Evolutionary conservation across 2,888 invertebrate genomes (phyloP).

Genomic region (Augiades crinisus): DNA sequence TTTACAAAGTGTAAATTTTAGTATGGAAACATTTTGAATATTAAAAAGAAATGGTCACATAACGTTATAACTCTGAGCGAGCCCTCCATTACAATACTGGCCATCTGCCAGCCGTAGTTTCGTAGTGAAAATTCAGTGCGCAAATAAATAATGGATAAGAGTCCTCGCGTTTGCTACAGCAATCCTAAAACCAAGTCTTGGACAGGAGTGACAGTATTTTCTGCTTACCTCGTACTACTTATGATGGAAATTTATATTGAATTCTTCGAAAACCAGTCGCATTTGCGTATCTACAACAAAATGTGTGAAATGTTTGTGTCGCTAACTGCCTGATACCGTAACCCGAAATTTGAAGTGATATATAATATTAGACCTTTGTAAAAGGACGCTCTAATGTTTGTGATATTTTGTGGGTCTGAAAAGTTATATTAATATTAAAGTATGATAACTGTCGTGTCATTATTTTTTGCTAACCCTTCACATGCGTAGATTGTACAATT

Average conservation of each 20-base stretch:
- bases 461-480: neutral
- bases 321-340: constrained; percentile 4
- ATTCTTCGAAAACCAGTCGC: constrained; percentile 58
- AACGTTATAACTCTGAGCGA: too few species aligned
- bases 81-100: too few species aligned
- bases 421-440: neutral
- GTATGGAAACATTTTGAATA: too few species aligned
- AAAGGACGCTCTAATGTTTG: neutral
- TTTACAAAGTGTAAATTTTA: too few species aligned
- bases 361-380: neutral
- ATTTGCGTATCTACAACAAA: constrained; percentile 53
- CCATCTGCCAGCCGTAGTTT: neutral
- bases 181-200: constrained; percentile 54
- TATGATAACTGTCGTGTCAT: neutral
- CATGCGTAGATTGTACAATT: too few species aligned
- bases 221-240: constrained; percentile 57
- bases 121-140: neutral
- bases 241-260: constrained; percentile 66
- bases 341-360: neutral
- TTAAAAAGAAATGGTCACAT: too few species aligned
- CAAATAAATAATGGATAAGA: constrained; percentile 44
- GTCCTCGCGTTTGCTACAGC: constrained; percentile 49
- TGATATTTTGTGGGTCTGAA: neutral
- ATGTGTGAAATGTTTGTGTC: constrained; percentile 36
- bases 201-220: constrained; percentile 68